Conservation (phyloP, 2,888 invertebrate species). For the Pandemis corylana region DNA sequence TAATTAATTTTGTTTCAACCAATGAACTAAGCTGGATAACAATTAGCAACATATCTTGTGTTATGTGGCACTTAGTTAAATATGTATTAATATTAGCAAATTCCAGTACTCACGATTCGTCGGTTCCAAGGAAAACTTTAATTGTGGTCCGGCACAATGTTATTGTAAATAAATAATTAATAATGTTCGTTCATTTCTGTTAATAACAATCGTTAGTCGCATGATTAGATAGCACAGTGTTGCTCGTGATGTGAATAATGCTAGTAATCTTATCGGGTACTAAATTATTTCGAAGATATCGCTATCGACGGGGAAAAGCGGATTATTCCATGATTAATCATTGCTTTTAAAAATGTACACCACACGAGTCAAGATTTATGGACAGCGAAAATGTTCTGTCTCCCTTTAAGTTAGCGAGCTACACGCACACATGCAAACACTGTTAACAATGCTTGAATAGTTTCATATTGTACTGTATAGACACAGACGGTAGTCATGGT, state of each 20-base stretch:
- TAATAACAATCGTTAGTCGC: slow-evolving; percentile 64
- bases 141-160: slow-evolving; percentile 44
- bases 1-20: neutral
- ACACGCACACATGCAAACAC: neutral
- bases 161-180: slow-evolving; percentile 33
- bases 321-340: slow-evolving; percentile 31
- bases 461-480: neutral
- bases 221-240: slow-evolving; percentile 71
- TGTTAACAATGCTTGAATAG: neutral
- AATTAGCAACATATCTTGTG: neutral
- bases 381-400: neutral
- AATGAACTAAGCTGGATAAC: neutral
- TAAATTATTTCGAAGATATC: slow-evolving; percentile 60
- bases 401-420: neutral
- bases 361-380: neutral
- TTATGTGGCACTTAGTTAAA: neutral
- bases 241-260: slow-evolving; percentile 61
- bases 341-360: neutral
- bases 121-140: slow-evolving; percentile 44
- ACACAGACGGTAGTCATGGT: neutral
- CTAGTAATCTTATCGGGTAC: slow-evolving; percentile 69
- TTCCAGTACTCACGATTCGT: slow-evolving; percentile 49
- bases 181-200: slow-evolving; percentile 59
- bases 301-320: slow-evolving; percentile 11
- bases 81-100: neutral